phyloP scores from a whole-genome alignment of 2,113 vertebrate species.

The Odontophorus gujanensis region DNA sequence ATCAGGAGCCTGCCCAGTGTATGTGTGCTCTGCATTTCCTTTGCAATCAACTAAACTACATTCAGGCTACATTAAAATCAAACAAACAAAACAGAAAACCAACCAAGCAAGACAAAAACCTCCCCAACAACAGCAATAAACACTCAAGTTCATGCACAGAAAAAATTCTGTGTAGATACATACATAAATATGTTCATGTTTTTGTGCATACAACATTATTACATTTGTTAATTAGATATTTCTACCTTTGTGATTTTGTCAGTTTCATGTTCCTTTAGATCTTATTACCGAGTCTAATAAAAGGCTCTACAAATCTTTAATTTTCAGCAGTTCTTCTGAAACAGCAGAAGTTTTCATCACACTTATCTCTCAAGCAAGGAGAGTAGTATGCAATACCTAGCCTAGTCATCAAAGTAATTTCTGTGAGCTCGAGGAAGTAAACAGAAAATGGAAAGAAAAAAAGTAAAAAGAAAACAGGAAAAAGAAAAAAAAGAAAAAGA shows the following conservation, averaged over 20 bases:
- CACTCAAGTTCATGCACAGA: not conserved
- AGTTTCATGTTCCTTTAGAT: not conserved
- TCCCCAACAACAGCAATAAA: not conserved
- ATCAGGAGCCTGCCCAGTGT: not conserved
- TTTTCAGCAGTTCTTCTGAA: not conserved
- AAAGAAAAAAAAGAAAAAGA: too few species aligned
- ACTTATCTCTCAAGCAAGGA: not conserved
- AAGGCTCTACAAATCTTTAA: not conserved
- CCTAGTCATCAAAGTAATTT: not conserved
- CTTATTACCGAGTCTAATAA: not conserved
- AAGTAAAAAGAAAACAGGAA: too few species aligned
- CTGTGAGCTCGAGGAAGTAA: not conserved
- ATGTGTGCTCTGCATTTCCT: not conserved
- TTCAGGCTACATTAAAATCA: not conserved
- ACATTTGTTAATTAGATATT: not conserved
- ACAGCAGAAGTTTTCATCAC: not conserved
- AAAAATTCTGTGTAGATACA: rapidly evolving
- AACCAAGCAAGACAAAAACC: not conserved
- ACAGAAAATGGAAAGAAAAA: not conserved
- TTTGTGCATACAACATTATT: not conserved
- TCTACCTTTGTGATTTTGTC: not conserved
- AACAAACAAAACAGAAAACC: too few species aligned
- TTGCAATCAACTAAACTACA: not conserved
- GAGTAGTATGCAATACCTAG: not conserved
- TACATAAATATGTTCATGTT: not conserved